phyloP scores from a whole-genome alignment of 2,888 invertebrate species.

The Drosophila ustulata region DNA sequence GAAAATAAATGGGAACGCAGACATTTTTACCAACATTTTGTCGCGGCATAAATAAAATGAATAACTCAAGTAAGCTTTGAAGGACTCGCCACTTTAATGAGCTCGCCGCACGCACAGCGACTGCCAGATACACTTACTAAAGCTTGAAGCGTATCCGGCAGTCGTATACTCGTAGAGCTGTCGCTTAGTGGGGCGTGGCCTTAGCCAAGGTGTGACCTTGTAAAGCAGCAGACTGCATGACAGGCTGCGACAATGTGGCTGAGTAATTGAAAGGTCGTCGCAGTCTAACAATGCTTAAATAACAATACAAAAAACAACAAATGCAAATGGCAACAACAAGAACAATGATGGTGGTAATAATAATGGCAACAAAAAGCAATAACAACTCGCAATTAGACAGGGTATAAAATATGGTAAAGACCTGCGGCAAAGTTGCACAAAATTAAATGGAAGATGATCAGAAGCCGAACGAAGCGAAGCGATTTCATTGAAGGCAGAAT shows the following conservation, averaged over 20 bases:
- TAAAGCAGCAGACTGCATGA: constrained; percentile 21
- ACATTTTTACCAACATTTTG: constrained; percentile 53
- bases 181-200: constrained; percentile 17
- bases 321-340: constrained; percentile 25
- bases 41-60: constrained; percentile 63
- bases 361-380: constrained; percentile 45
- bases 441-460: constrained; percentile 6
- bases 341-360: constrained; percentile 27
- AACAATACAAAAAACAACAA: background rate
- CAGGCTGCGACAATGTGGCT: constrained; percentile 6
- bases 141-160: constrained; percentile 1
- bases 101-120: background rate
- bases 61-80: constrained; percentile 57
- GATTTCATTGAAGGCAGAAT: constrained; percentile 3
- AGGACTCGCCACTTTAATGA: constrained; percentile 31
- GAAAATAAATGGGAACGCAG: constrained; percentile 28
- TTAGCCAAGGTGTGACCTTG: constrained; percentile 22
- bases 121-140: background rate
- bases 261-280: constrained; percentile 29
- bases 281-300: constrained; percentile 8
- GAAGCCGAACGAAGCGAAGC: background rate
- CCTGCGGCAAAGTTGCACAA: constrained; percentile 3
- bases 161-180: background rate
- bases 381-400: constrained; percentile 53
- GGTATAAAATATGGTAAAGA: constrained; percentile 2